Percentiles rank a stretch among this genome's conserved stretches.
phyloP scores from a whole-genome alignment of 2,888 invertebrate species.

The Melanostoma mellinum region DNA sequence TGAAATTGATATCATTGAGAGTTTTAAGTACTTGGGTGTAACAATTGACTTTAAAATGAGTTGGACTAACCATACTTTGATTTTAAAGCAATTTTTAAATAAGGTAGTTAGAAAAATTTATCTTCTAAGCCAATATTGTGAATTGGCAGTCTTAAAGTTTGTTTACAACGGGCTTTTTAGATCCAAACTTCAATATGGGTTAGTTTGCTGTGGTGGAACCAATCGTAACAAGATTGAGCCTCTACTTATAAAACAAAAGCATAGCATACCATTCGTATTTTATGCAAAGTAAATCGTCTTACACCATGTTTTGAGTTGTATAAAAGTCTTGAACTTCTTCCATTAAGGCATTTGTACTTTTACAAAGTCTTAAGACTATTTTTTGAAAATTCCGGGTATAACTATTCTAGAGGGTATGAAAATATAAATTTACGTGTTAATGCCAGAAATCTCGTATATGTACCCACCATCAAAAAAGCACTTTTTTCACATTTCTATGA shows the following conservation, averaged over 20 bases:
- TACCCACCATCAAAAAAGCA: constrained; percentile 4
- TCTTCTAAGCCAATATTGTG: constrained; percentile 15
- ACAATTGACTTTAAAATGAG: not conserved
- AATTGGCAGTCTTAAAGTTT: not conserved
- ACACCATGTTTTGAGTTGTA: constrained; percentile 14
- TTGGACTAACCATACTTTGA: not conserved
- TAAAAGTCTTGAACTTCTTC: constrained; percentile 1
- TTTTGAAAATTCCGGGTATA: constrained; percentile 29
- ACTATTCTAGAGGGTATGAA: not conserved
- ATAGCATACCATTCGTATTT: constrained; percentile 16
- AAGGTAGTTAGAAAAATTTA: constrained; percentile 1
- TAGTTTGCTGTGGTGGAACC: constrained; percentile 13
- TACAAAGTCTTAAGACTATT: constrained; percentile 29
- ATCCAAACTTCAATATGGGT: too few relatives aligned
- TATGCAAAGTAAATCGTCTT: constrained; percentile 20
- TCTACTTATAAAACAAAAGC: constrained; percentile 13
- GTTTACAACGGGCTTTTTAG: constrained; percentile 2
- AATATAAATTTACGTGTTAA: constrained; percentile 21
- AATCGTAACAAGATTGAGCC: constrained; percentile 2
- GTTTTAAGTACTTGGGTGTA: constrained; percentile 1
- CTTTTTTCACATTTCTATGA: constrained; percentile 15
- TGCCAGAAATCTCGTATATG: not conserved
- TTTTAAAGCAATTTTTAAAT: not conserved
- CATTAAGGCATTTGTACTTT: constrained; percentile 10
- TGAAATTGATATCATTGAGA: not conserved